Percentiles rank a stretch among this genome's conserved stretches.
phyloP scores from a whole-genome alignment of 1,140 invertebrate species.

The Trissolcus basalis region DNA sequence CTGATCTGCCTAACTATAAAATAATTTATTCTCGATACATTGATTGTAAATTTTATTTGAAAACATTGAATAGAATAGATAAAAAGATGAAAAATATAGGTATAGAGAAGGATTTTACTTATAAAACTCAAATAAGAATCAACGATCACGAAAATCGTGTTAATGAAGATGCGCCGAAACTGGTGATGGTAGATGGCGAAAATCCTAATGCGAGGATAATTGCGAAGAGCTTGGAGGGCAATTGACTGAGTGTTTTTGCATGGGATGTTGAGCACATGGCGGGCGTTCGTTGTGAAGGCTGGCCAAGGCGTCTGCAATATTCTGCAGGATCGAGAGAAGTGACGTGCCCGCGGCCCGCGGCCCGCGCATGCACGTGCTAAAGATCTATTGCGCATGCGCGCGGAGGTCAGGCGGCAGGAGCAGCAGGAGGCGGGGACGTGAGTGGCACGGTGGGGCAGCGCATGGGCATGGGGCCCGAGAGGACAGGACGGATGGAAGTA shows the following conservation, averaged over 20 bases:
- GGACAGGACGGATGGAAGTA: conserved; percentile 40
- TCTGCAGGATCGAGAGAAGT: not conserved
- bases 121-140: conserved; percentile 11
- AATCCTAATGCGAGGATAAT: no score
- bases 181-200: conserved; percentile 1
- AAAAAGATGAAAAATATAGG: conserved; percentile 9
- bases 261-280: no score
- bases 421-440: conserved; percentile 6
- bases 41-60: no score
- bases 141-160: conserved; percentile 20
- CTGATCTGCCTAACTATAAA: no score
- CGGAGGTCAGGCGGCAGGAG: conserved; percentile 14
- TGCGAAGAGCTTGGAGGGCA: no score
- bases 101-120: no score
- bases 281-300: no score
- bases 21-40: no score
- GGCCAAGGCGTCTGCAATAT: no score
- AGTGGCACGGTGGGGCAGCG: not conserved
- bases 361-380: conserved; percentile 41
- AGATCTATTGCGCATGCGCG: conserved; percentile 26
- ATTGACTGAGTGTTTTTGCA: no score
- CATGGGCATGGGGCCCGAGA: conserved; percentile 10
- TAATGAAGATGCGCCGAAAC: conserved; percentile 1
- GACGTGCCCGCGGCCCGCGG: not conserved
- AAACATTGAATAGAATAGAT: not conserved